Evolutionary conservation across 92 coral and sea anemone genomes (phyloP).

Genomic region (Porites divaricata): DNA sequence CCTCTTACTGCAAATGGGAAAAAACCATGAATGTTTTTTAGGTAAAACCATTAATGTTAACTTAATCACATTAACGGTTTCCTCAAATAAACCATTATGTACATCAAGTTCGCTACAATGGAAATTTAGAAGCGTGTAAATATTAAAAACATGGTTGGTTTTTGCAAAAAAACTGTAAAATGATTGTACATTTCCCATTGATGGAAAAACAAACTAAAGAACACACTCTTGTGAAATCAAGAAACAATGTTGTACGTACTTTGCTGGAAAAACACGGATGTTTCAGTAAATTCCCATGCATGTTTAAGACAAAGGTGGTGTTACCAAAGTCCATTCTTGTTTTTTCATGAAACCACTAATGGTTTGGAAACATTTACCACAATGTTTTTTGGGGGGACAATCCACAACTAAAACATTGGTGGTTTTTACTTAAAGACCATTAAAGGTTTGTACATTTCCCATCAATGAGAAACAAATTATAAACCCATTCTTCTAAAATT

Average conservation of each 20-base stretch:
- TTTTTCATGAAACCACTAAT: conserved; percentile 7
- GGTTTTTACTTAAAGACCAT: conserved; percentile 9
- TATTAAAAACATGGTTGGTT: not conserved
- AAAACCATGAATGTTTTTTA: conserved; percentile 9
- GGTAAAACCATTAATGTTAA: conserved; percentile 13
- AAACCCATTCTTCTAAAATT: conserved; percentile 1
- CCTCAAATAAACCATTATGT: too few relatives aligned
- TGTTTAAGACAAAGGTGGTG: conserved; percentile 4
- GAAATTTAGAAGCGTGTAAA: too few relatives aligned
- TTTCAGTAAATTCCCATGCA: not conserved
- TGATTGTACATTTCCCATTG: conserved; percentile 14
- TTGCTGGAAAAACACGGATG: conserved; percentile 3
- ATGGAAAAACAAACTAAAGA: conserved; percentile 14
- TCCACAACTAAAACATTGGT: conserved; percentile 13
- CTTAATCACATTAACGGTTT: too few relatives aligned
- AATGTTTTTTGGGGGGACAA: conserved; percentile 11
- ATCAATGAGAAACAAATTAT: conserved; percentile 8
- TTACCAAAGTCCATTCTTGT: conserved; percentile 1
- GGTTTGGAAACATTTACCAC: conserved; percentile 6
- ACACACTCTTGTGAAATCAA: conserved; percentile 19
- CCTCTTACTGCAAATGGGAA: too few relatives aligned
- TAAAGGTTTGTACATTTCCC: conserved; percentile 9
- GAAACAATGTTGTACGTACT: conserved; percentile 16
- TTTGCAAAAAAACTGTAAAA: conserved; percentile 2
- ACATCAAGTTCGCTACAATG: too few relatives aligned